Conservation (phyloP, 2,113 vertebrate genomes). For the Nesoenas mayeri region DNA sequence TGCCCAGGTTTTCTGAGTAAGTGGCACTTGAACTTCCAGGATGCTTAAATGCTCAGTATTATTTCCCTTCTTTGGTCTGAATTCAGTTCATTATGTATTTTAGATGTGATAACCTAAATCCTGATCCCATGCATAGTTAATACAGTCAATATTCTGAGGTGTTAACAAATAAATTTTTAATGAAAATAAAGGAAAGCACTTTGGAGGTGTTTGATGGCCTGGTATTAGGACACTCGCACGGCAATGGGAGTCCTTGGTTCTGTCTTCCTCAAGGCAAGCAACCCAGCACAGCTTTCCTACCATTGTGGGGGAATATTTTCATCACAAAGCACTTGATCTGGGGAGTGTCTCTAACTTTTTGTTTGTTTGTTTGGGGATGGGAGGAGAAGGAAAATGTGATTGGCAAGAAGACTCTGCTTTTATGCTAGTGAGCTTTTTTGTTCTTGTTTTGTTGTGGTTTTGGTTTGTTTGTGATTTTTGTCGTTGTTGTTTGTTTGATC, state of each 20-base stretch:
- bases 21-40: not conserved
- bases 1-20: not conserved
- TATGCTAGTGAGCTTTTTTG: not conserved
- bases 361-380: not conserved
- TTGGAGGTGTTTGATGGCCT: not conserved
- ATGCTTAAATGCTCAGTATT: not conserved
- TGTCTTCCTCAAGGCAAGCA: not conserved
- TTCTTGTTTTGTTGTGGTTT: too few species aligned
- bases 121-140: not conserved
- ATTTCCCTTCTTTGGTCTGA: not conserved
- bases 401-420: not conserved
- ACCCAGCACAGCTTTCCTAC: not conserved
- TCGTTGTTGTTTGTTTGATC: too few species aligned
- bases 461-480: too few species aligned
- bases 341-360: not conserved
- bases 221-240: not conserved
- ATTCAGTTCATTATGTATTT: not conserved
- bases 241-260: not conserved
- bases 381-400: not conserved
- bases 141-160: not conserved
- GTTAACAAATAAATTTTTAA: not conserved
- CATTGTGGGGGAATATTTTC: not conserved
- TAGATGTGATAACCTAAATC: not conserved
- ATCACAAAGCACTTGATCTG: not conserved
- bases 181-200: not conserved